Evolutionary conservation across 1,140 invertebrate species (phyloP).

Genomic region (Luehdorfia chinensis): DNA sequence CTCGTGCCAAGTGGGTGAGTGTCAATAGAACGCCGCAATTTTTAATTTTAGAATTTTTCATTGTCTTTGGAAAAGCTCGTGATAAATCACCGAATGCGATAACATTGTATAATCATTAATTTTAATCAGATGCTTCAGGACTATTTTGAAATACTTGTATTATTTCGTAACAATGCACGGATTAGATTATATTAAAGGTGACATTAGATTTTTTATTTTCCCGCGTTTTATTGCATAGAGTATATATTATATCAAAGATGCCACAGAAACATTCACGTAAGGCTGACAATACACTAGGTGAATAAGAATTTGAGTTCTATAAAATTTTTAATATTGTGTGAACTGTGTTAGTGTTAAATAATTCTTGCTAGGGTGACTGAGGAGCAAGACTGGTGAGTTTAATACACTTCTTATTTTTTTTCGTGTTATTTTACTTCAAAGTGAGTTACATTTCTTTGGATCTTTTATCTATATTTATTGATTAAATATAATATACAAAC

Average conservation of each 20-base stretch:
- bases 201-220: slow-evolving; percentile 2
- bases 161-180: slow-evolving; percentile 3
- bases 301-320: too few species aligned
- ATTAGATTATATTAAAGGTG: slow-evolving; percentile 1
- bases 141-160: slow-evolving; percentile 2
- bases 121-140: slow-evolving; percentile 8
- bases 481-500: not conserved
- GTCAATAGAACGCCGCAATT: slow-evolving; percentile 48
- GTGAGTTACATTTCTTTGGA: too few species aligned
- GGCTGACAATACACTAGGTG: not conserved
- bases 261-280: not conserved
- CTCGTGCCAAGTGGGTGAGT: slow-evolving; percentile 65
- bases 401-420: too few species aligned
- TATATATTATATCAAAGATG: not conserved
- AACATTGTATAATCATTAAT: slow-evolving; percentile 16
- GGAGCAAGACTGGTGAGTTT: too few species aligned
- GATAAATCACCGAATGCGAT: slow-evolving; percentile 23
- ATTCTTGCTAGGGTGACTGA: too few species aligned
- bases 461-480: not conserved
- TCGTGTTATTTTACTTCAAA: too few species aligned
- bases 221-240: not conserved
- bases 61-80: slow-evolving; percentile 24
- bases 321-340: too few species aligned
- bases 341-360: too few species aligned
- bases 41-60: too few species aligned